A percentile compares a stretch with the other conserved stretches of the same genome.
These are phyloP conservation scores for Dysdera silvatica DNA, from an alignment of 1,140 invertebrate genomes.

Conservation along the genomic window DNA sequence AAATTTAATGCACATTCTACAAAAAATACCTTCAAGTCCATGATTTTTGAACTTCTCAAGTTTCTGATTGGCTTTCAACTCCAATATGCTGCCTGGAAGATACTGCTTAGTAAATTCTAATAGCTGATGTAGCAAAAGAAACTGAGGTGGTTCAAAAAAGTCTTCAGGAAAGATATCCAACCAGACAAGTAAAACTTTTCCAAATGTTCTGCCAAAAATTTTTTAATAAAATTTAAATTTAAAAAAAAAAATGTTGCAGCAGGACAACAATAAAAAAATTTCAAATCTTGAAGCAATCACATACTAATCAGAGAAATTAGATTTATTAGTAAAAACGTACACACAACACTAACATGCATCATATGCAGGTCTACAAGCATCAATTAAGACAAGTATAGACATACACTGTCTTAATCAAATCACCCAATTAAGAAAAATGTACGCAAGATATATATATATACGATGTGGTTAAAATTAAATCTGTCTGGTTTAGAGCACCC, in stretches of 20 bases:
- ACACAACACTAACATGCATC: too few species aligned
- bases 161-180: conserved; percentile 93
- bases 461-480: too few species aligned
- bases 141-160: conserved; percentile 74
- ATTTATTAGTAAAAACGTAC: too few species aligned
- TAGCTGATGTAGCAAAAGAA: conserved; percentile 68
- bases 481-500: too few species aligned
- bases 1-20: too few species aligned
- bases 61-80: conserved; percentile 59
- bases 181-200: conserved; percentile 80
- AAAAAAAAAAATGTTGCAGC: not conserved
- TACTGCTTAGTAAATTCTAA: conserved; percentile 72
- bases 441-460: too few species aligned
- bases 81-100: conserved; percentile 50
- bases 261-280: not conserved
- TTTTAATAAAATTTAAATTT: not conserved
- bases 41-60: conserved; percentile 53
- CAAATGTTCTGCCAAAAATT: conserved; percentile 59
- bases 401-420: too few species aligned
- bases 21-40: conserved; percentile 45
- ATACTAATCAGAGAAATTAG: too few species aligned
- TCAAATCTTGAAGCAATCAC: conserved; percentile 21
- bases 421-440: too few species aligned
- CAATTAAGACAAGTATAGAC: too few species aligned
- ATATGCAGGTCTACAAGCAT: too few species aligned